These are phyloP conservation scores for Streptopelia turtur DNA, from an alignment of 2,797 vertebrate species.

Conservation along the genomic window DNA sequence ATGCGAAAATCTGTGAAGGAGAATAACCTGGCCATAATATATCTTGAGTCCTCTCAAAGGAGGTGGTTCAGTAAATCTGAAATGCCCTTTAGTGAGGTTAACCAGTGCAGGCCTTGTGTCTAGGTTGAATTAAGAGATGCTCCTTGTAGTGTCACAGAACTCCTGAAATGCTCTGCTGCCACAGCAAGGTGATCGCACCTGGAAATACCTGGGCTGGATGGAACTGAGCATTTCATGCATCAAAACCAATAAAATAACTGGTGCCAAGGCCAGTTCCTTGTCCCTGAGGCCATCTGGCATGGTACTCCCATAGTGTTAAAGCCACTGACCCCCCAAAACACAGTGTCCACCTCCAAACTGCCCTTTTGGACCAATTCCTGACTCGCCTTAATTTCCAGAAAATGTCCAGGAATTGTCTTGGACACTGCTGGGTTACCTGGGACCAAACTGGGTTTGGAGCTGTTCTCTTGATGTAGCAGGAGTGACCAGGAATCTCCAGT, in stretches of 20 bases:
- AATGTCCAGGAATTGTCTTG: not conserved
- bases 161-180: not conserved
- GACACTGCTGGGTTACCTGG: not conserved
- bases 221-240: not conserved
- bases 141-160: not conserved
- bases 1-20: fast-evolving
- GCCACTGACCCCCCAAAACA: not conserved
- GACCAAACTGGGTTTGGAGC: not conserved
- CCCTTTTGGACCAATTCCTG: not conserved
- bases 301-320: not conserved
- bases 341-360: not conserved
- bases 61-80: not conserved
- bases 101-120: not conserved
- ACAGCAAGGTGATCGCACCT: too few species aligned
- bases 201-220: not conserved
- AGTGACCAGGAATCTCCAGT: not conserved
- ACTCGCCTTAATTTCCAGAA: not conserved
- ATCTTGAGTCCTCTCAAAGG: not conserved
- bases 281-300: not conserved
- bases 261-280: not conserved
- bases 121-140: not conserved
- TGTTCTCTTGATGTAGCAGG: not conserved
- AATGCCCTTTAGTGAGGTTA: not conserved
- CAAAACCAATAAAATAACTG: not conserved
- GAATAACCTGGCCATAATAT: not conserved